These are phyloP conservation scores for Phaonia tiefii DNA, from an alignment of 2,888 invertebrate genomes.

Conservation along the genomic window DNA sequence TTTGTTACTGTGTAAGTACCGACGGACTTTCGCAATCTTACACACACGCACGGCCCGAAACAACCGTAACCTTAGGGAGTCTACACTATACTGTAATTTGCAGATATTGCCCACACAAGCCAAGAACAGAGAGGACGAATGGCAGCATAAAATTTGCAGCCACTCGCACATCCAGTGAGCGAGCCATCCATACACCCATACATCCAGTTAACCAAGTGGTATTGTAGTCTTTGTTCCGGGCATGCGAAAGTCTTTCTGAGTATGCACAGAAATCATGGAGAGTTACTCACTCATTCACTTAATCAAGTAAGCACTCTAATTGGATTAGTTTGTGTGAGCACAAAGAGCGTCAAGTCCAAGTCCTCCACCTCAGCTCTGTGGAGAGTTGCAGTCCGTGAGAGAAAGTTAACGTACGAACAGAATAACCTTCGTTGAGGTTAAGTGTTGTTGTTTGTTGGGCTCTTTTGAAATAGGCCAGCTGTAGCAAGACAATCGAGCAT, in stretches of 20 bases:
- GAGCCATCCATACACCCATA: slow-evolving; percentile 45
- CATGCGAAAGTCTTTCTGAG: slow-evolving; percentile 59
- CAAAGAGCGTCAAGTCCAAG: too few relatives aligned
- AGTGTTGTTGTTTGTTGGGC: slow-evolving; percentile 50
- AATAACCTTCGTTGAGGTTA: slow-evolving; percentile 71
- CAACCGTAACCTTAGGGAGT: slow-evolving; percentile 76
- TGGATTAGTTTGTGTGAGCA: slow-evolving; percentile 69
- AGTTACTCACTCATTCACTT: not conserved
- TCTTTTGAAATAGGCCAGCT: slow-evolving; percentile 53
- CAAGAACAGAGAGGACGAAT: slow-evolving; percentile 61
- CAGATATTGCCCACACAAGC: slow-evolving; percentile 70
- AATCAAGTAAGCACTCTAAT: slow-evolving; percentile 58
- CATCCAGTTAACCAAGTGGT: slow-evolving; percentile 46
- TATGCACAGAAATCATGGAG: not conserved
- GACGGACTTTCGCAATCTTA: slow-evolving; percentile 68
- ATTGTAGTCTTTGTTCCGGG: slow-evolving; percentile 45
- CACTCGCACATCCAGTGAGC: slow-evolving; percentile 53
- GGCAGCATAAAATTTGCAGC: slow-evolving; percentile 42
- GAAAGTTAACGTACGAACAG: slow-evolving; percentile 33
- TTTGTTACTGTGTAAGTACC: slow-evolving; percentile 63
- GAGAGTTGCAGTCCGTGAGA: slow-evolving; percentile 55
- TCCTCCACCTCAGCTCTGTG: slow-evolving; percentile 29
- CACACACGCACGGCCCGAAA: slow-evolving; percentile 68
- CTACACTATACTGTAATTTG: slow-evolving; percentile 76
- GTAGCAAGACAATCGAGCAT: slow-evolving; percentile 44